Conservation (phyloP, 2,113 vertebrate species). For the Acrocephalus arundinaceus region DNA sequence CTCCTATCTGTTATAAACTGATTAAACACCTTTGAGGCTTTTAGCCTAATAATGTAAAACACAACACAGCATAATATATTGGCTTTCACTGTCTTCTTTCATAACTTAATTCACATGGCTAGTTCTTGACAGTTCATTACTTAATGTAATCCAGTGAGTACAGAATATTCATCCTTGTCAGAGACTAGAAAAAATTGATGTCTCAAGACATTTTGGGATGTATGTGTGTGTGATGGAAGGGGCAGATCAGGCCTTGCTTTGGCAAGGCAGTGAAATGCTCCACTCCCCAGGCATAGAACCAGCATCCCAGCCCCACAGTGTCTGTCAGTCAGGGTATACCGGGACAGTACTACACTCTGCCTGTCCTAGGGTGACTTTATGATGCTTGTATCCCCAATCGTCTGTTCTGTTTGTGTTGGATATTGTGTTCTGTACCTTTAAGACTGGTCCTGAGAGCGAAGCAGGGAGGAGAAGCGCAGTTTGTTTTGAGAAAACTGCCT, state of each 20-base stretch:
- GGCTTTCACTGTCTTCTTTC: background rate
- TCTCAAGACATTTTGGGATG: background rate
- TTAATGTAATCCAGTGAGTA: background rate
- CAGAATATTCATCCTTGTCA: background rate
- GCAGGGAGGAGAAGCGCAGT: no score
- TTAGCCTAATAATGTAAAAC: background rate
- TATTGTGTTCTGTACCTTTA: no score
- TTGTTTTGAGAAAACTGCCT: no score
- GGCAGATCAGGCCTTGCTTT: background rate
- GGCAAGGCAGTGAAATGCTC: background rate
- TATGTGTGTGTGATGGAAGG: background rate
- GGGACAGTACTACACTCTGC: background rate
- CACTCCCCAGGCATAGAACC: background rate
- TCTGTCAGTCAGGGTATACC: background rate
- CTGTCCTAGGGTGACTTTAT: no score
- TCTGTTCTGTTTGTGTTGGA: no score
- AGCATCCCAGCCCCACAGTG: background rate
- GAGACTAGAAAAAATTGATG: background rate
- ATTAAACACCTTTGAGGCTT: background rate
- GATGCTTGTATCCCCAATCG: no score
- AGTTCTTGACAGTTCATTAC: background rate
- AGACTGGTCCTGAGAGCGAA: no score
- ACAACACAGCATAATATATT: background rate
- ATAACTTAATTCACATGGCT: background rate
- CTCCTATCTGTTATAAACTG: background rate